Evolutionary conservation across 2,797 vertebrate species (phyloP), one percentile per base, ranked within the genome.

Genomic region (Notolabrus celidotus): DNA sequence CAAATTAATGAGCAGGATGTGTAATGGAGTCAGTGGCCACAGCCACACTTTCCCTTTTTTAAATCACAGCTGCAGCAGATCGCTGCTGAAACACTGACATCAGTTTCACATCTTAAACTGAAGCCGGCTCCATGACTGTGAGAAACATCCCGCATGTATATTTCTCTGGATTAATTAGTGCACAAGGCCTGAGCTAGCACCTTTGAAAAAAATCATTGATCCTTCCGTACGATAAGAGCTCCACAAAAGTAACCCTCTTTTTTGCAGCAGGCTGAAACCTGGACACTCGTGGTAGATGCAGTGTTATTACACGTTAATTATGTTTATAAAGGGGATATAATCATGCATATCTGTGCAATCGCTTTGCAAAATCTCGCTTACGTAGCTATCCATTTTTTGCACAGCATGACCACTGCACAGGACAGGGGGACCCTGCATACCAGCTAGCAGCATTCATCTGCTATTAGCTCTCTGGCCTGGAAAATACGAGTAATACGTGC

Each of bases 321-420:
- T 9, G 8, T 49, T 80, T 63, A 69, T 1, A 7, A 15, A 19
- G 11, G 17, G 23, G 0, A 0, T 16, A 27, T 10, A 20, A 9
- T 1, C 12, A 6, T 89, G 88, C 87, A 93, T 71, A 78, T 87
- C 51, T 74, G 64, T 88, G 78, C 73, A 88, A 77, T 83, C 79
- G 85, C 71, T 45, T 69, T 71, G 85, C 67, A 85, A 93, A 91
- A 91, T 76, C 70, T 92, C 85, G 91, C 90, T 89, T 92, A 84
- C 82, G 59, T 62, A 78, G 90, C 89, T 91, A 87, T 81, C 88
- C 88, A 42, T 81, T 86, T 86, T 87, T 85, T 88, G 78, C 88
- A 91, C 88, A 89, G 90, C 90, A 92, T 89, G 90, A 91, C 86
- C 92, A 92, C 85, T 88, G 88, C 88, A 90, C 90, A 93, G 91